Base-by-base conservation (phyloP, 2,797 vertebrate genomes). In the Falco berigora region DNA sequence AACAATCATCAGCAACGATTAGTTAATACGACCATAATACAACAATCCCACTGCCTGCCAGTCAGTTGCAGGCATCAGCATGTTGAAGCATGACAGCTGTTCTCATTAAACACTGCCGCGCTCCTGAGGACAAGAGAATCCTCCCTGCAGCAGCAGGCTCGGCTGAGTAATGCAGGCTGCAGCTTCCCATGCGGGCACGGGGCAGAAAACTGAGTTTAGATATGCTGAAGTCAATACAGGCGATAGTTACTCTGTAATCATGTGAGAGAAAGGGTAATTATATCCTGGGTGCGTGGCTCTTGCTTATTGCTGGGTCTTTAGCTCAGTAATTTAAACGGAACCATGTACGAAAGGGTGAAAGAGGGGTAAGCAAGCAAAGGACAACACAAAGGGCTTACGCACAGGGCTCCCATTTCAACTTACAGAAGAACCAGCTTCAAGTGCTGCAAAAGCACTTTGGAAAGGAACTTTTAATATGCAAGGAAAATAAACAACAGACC, bases 21-120 rank as follows among this genome's bases (percentile, higher is more conserved):
- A 91, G 83, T 71, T 93, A 93, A 92, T 87, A 46, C 1, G 30
- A 75, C 53, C 88, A 76, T 49, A 95, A 93, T 40, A 82, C 68
- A 94, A 82, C 72, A 87, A 91, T 96, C 80, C 77, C 84, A 91
- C 80, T 71, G 72, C 78, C 94, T 91, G 78, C 34, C 92, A 83
- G 74, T 82, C 67, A 92, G 0, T 8, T 74, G 86, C 58, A 92
- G 64, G 56, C 68, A 77, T 67, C 67, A 87, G 71, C 2, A 1
- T 4, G 0, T 23, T 74, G 88, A 82, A 67, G 63, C 56, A 58
- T n/a, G 59, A 73, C 80, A 93, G 56, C 63, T 82, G 40, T n/a
- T 87, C 78, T 38, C n/a, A 69, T 53, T 58, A 64, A 85, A 89
- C 25, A 40, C 20, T 50, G 67, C 83, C 64, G 83, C 0, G 0